Percentiles rank a stretch among this genome's conserved stretches.
Conservation (phyloP, 1,140 invertebrate species). For the Philopotamus ludificatus region DNA sequence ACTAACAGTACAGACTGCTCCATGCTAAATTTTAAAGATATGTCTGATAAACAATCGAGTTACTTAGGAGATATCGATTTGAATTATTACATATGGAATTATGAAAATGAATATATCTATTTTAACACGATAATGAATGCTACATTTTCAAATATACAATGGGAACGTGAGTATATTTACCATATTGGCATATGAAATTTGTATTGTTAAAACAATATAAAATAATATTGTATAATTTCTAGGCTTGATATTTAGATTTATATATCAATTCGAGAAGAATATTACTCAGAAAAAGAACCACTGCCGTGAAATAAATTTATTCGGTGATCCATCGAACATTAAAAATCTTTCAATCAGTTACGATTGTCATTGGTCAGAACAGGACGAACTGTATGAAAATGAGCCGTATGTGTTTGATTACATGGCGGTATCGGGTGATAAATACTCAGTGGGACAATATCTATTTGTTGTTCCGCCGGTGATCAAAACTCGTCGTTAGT, state of each 20-base stretch:
- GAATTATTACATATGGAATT: slow-evolving; percentile 26
- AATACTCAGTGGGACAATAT: slow-evolving; percentile 20
- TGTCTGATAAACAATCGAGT: not conserved
- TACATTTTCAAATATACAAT: slow-evolving; percentile 32
- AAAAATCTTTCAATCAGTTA: slow-evolving; percentile 22
- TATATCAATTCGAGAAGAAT: slow-evolving; percentile 1
- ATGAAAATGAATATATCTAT: slow-evolving; percentile 12
- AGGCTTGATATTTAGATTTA: slow-evolving; percentile 32
- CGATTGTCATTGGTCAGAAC: slow-evolving; percentile 37
- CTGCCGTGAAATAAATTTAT: slow-evolving; percentile 29
- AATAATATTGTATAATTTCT: slow-evolving; percentile 10
- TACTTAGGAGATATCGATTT: slow-evolving; percentile 30
- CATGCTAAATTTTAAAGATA: slow-evolving; percentile 11
- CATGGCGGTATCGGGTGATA: not conserved
- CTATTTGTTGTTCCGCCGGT: slow-evolving; percentile 30
- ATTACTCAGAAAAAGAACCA: slow-evolving; percentile 26
- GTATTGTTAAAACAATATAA: not conserved
- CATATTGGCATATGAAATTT: not conserved
- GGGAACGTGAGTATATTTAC: slow-evolving; percentile 28
- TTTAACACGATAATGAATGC: slow-evolving; percentile 30
- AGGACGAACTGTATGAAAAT: slow-evolving; percentile 32
- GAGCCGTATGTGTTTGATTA: slow-evolving; percentile 32
- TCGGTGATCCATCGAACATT: not conserved
- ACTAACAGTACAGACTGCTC: slow-evolving; percentile 29
- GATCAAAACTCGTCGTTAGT: slow-evolving; percentile 16